Evolutionary conservation across 2,888 invertebrate genomes (phyloP).

Genomic region (Corythucha ciliata): DNA sequence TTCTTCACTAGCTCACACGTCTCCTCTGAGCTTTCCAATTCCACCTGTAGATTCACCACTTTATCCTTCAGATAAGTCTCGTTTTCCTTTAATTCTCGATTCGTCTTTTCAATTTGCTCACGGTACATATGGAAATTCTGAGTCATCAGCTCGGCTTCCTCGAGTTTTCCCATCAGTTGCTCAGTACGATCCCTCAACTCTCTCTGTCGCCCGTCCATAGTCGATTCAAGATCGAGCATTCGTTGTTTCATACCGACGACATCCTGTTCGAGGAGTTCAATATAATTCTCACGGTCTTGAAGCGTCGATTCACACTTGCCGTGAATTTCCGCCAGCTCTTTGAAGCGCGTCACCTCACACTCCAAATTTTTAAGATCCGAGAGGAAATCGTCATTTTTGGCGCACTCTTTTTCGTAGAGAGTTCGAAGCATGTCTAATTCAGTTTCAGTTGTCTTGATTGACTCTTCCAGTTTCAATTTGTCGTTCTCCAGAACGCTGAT

Average conservation of each 20-base stretch:
- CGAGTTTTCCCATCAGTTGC: constrained; percentile 52
- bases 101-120: constrained; percentile 52
- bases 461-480: constrained; percentile 27
- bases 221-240: constrained; percentile 43
- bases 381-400: constrained; percentile 40
- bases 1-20: constrained; percentile 3
- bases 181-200: constrained; percentile 53
- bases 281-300: constrained; percentile 62
- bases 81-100: constrained; percentile 45
- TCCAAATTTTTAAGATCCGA: constrained; percentile 38
- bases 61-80: constrained; percentile 22
- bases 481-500: constrained; percentile 26
- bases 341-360: constrained; percentile 36
- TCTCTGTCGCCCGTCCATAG: constrained; percentile 52
- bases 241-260: constrained; percentile 28
- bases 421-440: constrained; percentile 29
- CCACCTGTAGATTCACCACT: constrained; percentile 14
- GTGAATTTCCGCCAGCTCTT: constrained; percentile 41
- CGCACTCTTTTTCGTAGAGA: constrained; percentile 29
- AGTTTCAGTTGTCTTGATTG: constrained; percentile 20
- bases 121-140: constrained; percentile 53
- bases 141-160: constrained; percentile 49
- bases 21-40: constrained; percentile 22
- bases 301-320: constrained; percentile 40
- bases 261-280: constrained; percentile 62